Evolutionary conservation across 35 echinoderm and acorn worm genomes (phyloP).

Genomic region (Apostichopus parvimensis): DNA sequence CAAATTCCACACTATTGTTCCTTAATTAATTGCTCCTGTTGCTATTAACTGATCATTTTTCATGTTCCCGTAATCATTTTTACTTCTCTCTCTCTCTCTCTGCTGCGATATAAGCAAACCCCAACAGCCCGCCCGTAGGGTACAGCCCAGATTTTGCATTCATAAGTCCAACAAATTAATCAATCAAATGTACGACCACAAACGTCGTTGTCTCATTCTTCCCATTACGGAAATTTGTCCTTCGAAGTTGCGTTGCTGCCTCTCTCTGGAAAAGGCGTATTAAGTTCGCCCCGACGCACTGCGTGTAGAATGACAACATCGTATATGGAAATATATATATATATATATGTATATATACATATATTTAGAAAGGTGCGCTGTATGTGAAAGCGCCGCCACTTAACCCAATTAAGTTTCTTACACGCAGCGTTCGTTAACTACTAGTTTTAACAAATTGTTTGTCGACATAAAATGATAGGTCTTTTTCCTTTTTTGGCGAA

Average conservation of each 20-base stretch:
- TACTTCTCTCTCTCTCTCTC: slow-evolving; percentile 1
- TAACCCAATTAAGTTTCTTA: slow-evolving; percentile 40
- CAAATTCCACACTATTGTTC: slow-evolving; percentile 60
- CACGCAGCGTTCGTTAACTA: slow-evolving; percentile 33
- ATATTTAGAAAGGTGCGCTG: slow-evolving; percentile 2
- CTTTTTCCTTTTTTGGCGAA: background rate
- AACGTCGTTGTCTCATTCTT: slow-evolving; percentile 8
- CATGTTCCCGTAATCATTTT: slow-evolving; percentile 53
- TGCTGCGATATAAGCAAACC: slow-evolving; percentile 30
- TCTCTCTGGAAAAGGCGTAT: slow-evolving; percentile 29
- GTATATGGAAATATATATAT: background rate
- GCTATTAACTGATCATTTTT: slow-evolving; percentile 60
- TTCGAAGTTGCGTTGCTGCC: slow-evolving; percentile 46
- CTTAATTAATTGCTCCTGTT: slow-evolving; percentile 56
- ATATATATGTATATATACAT: background rate
- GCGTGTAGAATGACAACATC: background rate
- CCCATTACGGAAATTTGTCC: slow-evolving; percentile 53
- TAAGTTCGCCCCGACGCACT: slow-evolving; percentile 44
- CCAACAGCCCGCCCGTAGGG: slow-evolving; percentile 54
- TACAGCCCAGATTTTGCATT: slow-evolving; percentile 58
- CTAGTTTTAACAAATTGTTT: slow-evolving; percentile 53
- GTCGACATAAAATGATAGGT: slow-evolving; percentile 44
- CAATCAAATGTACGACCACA: slow-evolving; percentile 46
- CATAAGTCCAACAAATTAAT: slow-evolving; percentile 59
- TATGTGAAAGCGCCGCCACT: slow-evolving; percentile 28